phyloP scores from a whole-genome alignment of 2,888 invertebrate genomes.

The Alsophila aescularia region DNA sequence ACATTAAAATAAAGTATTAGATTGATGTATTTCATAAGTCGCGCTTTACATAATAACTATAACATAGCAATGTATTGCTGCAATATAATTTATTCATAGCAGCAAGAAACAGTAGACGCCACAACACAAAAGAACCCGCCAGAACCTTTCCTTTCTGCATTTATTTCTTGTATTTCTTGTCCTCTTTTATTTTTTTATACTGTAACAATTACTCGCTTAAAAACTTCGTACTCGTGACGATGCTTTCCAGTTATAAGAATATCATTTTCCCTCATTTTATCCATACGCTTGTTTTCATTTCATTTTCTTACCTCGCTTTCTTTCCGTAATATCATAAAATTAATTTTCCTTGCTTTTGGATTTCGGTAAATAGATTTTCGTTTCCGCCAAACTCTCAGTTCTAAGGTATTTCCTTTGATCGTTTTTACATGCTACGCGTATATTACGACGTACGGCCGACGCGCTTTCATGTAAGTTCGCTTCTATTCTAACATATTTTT shows the following conservation, averaged over 20 bases:
- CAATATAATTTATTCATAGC: too few species aligned
- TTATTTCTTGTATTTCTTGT: not conserved
- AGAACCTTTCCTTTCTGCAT: not conserved
- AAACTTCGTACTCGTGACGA: not conserved
- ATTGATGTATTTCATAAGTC: too few species aligned
- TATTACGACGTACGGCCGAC: slow-evolving; percentile 71
- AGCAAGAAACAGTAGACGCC: too few species aligned
- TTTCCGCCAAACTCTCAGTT: slow-evolving; percentile 71
- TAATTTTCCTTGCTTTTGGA: slow-evolving; percentile 61
- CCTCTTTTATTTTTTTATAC: not conserved
- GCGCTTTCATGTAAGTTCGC: slow-evolving; percentile 81
- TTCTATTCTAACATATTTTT: slow-evolving; percentile 51
- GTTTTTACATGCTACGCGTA: slow-evolving; percentile 78
- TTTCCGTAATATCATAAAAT: slow-evolving; percentile 52
- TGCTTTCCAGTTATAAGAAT: slow-evolving; percentile 14
- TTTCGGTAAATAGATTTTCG: slow-evolving; percentile 62
- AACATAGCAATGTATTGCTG: too few species aligned
- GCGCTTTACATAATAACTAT: too few species aligned
- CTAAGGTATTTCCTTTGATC: slow-evolving; percentile 75
- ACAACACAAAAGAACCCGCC: too few species aligned
- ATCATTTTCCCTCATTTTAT: slow-evolving; percentile 45
- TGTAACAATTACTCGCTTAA: not conserved
- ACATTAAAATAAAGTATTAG: too few species aligned
- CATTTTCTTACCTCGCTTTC: slow-evolving; percentile 55
- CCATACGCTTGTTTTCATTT: slow-evolving; percentile 62